These are phyloP conservation scores for Junco hyemalis DNA, from an alignment of 2,113 vertebrate species.

Conservation along the genomic window DNA sequence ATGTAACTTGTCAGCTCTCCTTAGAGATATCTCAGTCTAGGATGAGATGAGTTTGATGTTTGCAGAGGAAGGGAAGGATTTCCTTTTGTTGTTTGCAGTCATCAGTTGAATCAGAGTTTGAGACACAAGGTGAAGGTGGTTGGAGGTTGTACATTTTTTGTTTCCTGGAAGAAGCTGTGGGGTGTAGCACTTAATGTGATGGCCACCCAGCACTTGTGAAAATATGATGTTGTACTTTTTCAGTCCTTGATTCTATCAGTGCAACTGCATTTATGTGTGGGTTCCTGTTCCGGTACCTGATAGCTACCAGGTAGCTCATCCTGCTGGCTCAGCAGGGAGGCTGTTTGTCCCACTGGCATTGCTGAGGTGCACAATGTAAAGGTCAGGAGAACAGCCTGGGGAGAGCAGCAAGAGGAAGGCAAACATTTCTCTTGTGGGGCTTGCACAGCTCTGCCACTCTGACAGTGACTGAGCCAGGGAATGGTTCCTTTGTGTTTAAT, in stretches of 20 bases:
- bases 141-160: neutral
- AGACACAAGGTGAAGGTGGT: neutral
- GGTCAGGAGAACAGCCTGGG: neutral
- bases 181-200: neutral
- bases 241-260: neutral
- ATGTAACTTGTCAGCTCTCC: neutral
- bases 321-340: neutral
- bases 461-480: neutral
- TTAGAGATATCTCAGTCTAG: neutral
- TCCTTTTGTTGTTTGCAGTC: neutral
- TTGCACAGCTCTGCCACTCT: neutral
- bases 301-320: neutral
- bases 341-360: neutral
- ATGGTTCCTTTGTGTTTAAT: neutral
- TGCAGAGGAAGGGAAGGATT: neutral
- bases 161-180: neutral
- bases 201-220: neutral
- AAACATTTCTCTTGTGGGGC: neutral
- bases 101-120: neutral
- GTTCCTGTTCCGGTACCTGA: neutral
- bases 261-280: accelerated
- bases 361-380: neutral
- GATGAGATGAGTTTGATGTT: neutral
- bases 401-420: neutral
- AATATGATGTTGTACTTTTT: neutral